phyloP scores from a whole-genome alignment of 2,888 invertebrate species.

The Sialis lutaria region DNA sequence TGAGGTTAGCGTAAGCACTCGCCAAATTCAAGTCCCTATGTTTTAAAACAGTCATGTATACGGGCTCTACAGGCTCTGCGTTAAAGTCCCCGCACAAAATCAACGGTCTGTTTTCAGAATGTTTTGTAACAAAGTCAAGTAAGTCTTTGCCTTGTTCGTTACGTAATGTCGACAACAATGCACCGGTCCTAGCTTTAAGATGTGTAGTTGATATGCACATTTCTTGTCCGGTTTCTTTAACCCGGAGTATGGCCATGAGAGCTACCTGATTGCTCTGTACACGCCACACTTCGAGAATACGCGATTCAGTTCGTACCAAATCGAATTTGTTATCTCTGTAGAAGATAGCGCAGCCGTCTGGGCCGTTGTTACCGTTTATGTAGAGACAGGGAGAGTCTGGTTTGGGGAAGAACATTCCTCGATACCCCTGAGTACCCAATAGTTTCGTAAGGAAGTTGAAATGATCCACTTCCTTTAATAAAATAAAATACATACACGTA shows the following conservation, averaged over 20 bases:
- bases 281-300: slow-evolving; percentile 51
- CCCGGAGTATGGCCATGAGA: slow-evolving; percentile 33
- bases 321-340: slow-evolving; percentile 44
- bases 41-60: slow-evolving; percentile 40
- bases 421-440: slow-evolving; percentile 43
- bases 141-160: slow-evolving; percentile 56
- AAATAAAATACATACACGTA: slow-evolving; percentile 5
- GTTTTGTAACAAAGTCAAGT: slow-evolving; percentile 32
- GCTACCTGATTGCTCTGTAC: slow-evolving; percentile 59
- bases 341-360: slow-evolving; percentile 65
- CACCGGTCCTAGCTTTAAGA: slow-evolving; percentile 52
- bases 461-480: slow-evolving; percentile 52
- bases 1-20: slow-evolving; percentile 33
- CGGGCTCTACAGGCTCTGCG: slow-evolving; percentile 52
- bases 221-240: slow-evolving; percentile 35
- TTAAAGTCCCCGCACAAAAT: slow-evolving; percentile 62
- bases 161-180: slow-evolving; percentile 43
- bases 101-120: slow-evolving; percentile 33
- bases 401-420: slow-evolving; percentile 54
- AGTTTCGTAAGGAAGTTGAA: slow-evolving; percentile 46
- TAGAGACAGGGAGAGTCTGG: slow-evolving; percentile 63
- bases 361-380: slow-evolving; percentile 51
- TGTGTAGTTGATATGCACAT: slow-evolving; percentile 54
- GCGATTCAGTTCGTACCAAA: slow-evolving; percentile 34
- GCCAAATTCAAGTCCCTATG: slow-evolving; percentile 25